These are phyloP conservation scores for Microcebus griseorufus DNA, from an alignment of 2,113 vertebrate species.

Conservation along the genomic window DNA sequence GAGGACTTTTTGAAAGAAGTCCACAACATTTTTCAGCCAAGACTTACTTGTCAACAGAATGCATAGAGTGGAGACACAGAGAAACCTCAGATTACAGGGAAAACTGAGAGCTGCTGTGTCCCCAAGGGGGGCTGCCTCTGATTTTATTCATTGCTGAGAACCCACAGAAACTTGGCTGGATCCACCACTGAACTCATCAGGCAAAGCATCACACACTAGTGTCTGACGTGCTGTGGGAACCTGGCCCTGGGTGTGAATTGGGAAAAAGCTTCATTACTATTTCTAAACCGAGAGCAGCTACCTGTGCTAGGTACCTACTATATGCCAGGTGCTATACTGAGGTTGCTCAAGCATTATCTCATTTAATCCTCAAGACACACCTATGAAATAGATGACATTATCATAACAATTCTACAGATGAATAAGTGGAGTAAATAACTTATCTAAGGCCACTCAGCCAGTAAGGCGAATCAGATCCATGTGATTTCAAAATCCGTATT, in stretches of 20 bases:
- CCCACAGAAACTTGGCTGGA: not conserved
- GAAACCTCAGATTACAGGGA: not conserved
- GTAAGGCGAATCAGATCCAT: not conserved
- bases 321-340: not conserved
- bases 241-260: too few relatives aligned
- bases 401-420: not conserved
- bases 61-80: not conserved
- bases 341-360: not conserved
- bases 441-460: not conserved
- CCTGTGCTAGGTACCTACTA: not conserved
- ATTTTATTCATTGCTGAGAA: not conserved
- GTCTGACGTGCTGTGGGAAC: too few relatives aligned
- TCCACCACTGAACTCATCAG: not conserved
- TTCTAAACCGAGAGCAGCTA: not conserved
- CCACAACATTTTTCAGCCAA: not conserved
- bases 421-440: not conserved
- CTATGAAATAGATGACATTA: not conserved
- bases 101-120: not conserved
- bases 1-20: not conserved
- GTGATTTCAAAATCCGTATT: not conserved
- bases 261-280: not conserved
- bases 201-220: not conserved
- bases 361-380: not conserved
- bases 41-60: not conserved
- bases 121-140: not conserved